Conservation (phyloP, 2,888 invertebrate species). For the Epinotia ramella region DNA sequence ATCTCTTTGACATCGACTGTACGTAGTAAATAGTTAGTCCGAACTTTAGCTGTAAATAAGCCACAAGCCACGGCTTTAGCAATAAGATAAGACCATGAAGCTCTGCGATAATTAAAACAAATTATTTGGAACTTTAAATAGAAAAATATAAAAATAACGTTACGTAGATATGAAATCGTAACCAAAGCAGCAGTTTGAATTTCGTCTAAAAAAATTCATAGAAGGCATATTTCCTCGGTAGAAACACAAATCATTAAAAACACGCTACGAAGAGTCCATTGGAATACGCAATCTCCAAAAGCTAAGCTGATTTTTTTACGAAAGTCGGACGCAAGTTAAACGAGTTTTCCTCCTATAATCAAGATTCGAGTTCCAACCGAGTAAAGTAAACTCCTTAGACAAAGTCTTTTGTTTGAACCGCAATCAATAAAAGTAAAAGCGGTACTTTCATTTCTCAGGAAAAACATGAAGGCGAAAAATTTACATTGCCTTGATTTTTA, state of each 20-base stretch:
- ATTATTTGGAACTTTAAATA: too few relatives aligned
- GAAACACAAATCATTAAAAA: background rate
- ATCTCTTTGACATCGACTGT: too few relatives aligned
- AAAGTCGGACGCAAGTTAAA: constrained; percentile 26
- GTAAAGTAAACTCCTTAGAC: constrained; percentile 22
- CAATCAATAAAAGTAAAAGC: constrained; percentile 18
- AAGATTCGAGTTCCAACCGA: constrained; percentile 20
- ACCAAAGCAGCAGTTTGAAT: too few relatives aligned
- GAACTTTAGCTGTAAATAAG: too few relatives aligned
- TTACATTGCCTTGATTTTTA: background rate
- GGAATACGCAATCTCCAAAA: constrained; percentile 5
- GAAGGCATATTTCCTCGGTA: background rate
- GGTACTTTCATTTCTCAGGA: too few relatives aligned
- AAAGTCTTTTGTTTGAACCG: constrained; percentile 1
- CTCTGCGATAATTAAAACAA: too few relatives aligned
- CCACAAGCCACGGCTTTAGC: too few relatives aligned
- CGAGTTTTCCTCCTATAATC: constrained; percentile 30
- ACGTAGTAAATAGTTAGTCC: too few relatives aligned
- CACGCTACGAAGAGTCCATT: background rate
- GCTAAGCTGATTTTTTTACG: constrained; percentile 14
- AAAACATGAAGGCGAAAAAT: background rate
- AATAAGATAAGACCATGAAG: too few relatives aligned
- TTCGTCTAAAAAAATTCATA: background rate
- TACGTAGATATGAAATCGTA: too few relatives aligned
- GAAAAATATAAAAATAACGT: too few relatives aligned